phyloP scores from a whole-genome alignment of 1,140 invertebrate species.

The Nylanderia fulva region DNA sequence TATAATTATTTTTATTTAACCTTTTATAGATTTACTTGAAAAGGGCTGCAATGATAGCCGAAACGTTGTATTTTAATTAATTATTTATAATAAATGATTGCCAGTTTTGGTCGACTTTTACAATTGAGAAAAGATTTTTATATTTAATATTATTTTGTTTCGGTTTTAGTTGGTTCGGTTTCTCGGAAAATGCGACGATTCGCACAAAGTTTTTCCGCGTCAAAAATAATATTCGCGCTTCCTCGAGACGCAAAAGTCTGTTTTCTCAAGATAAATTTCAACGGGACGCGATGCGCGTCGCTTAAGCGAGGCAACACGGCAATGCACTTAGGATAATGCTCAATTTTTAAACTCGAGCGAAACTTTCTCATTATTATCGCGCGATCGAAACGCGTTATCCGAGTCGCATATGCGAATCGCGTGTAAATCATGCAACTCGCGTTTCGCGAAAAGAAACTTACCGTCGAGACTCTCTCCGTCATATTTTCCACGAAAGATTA shows the following conservation, averaged over 20 bases:
- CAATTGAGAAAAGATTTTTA: no score
- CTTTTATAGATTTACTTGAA: no score
- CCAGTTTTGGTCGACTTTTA: no score
- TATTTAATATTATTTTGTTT: constrained; percentile 17
- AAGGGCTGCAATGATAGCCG: no score
- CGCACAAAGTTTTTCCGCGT: not conserved
- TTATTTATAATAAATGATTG: no score
- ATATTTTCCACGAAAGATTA: not conserved
- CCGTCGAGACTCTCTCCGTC: constrained; percentile 1
- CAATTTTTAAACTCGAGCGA: constrained; percentile 53
- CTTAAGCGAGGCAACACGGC: constrained; percentile 47
- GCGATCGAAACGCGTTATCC: constrained; percentile 44
- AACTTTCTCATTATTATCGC: constrained; percentile 52
- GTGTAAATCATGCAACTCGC: constrained; percentile 51
- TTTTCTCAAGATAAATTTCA: constrained; percentile 54
- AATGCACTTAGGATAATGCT: constrained; percentile 60
- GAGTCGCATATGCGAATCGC: not conserved
- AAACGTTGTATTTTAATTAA: no score
- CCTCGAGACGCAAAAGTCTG: constrained; percentile 6
- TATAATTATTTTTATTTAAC: no score
- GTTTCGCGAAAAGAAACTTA: constrained; percentile 27
- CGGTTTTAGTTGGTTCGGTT: not conserved
- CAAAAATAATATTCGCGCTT: constrained; percentile 38
- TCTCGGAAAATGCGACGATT: not conserved
- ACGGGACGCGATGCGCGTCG: constrained; percentile 39